A percentile compares a stretch with the other conserved stretches of the same genome.
Evolutionary conservation across 2,113 vertebrate species (phyloP).

Genomic region (Ursus arctos): DNA sequence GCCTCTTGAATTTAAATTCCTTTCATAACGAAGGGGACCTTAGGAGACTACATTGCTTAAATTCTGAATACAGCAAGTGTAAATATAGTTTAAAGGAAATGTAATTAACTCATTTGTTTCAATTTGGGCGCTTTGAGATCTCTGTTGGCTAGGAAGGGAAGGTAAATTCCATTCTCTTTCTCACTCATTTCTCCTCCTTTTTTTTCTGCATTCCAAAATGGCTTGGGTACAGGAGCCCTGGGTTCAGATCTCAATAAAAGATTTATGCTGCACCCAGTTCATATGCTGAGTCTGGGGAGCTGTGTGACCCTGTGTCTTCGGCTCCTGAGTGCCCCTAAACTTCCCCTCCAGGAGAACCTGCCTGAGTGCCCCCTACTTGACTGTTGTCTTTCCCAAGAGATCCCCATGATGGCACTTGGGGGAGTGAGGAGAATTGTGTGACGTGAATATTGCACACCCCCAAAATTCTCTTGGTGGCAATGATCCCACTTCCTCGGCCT

Average conservation of each 20-base stretch:
- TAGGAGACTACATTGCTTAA: neutral
- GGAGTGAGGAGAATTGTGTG: neutral
- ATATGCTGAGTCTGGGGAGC: fast-evolving
- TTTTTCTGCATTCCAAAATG: neutral
- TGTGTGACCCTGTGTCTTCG: neutral
- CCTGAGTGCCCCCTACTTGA: neutral
- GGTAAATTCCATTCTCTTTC: neutral
- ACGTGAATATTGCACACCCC: neutral
- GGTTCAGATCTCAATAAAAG: neutral
- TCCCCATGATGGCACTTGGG: neutral
- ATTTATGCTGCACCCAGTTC: neutral
- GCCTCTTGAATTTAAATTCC: constrained; percentile 38
- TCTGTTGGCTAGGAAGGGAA: neutral
- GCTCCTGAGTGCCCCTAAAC: neutral
- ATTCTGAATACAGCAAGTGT: neutral
- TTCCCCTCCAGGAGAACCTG: neutral
- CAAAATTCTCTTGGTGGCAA: neutral
- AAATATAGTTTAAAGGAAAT: neutral
- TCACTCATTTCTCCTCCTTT: neutral
- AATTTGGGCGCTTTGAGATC: constrained; percentile 56
- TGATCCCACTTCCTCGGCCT: neutral
- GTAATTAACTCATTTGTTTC: constrained; percentile 28
- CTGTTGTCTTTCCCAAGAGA: neutral
- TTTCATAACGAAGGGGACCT: constrained; percentile 11
- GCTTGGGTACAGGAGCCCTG: neutral